phyloP scores from a whole-genome alignment of 2,797 vertebrate genomes.

The Acrossocheilus wenchowensis region DNA sequence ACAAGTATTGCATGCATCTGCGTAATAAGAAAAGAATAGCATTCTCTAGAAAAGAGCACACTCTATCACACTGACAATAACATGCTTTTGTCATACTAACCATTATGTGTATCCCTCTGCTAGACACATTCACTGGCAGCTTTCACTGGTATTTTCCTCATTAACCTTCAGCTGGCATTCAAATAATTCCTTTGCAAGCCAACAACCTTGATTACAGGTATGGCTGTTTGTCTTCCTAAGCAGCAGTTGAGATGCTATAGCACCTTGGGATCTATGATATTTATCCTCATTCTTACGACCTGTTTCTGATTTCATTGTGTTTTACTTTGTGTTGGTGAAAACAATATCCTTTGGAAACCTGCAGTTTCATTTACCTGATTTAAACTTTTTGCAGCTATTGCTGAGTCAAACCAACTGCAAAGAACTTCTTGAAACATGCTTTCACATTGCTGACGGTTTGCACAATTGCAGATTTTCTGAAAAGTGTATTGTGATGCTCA shows the following conservation, averaged over 20 bases:
- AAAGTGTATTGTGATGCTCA: neutral
- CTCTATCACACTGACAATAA: slow-evolving; percentile 4
- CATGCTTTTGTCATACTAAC: neutral
- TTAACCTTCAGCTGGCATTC: slow-evolving; percentile 66
- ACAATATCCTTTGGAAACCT: slow-evolving; percentile 22
- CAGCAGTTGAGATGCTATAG: slow-evolving; percentile 18
- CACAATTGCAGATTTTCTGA: slow-evolving; percentile 4
- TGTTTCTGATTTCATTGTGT: slow-evolving; percentile 37
- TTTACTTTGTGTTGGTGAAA: slow-evolving; percentile 36
- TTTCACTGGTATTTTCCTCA: slow-evolving; percentile 56
- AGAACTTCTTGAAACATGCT: slow-evolving; percentile 25
- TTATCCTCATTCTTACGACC: slow-evolving; percentile 19
- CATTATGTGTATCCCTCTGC: slow-evolving; percentile 7
- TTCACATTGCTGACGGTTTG: slow-evolving; percentile 8
- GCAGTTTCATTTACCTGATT: neutral
- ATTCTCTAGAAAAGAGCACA: neutral
- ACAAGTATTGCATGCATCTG: neutral
- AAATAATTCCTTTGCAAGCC: slow-evolving; percentile 47
- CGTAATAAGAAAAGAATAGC: neutral
- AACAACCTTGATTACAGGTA: slow-evolving; percentile 50
- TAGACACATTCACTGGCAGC: slow-evolving; percentile 23
- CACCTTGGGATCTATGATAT: slow-evolving; percentile 27
- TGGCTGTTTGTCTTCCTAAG: slow-evolving; percentile 16
- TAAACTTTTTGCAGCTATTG: slow-evolving; percentile 19
- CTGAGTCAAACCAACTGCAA: slow-evolving; percentile 20